phyloP scores from a whole-genome alignment of 2,888 invertebrate genomes.

The Sinelater perroti region DNA sequence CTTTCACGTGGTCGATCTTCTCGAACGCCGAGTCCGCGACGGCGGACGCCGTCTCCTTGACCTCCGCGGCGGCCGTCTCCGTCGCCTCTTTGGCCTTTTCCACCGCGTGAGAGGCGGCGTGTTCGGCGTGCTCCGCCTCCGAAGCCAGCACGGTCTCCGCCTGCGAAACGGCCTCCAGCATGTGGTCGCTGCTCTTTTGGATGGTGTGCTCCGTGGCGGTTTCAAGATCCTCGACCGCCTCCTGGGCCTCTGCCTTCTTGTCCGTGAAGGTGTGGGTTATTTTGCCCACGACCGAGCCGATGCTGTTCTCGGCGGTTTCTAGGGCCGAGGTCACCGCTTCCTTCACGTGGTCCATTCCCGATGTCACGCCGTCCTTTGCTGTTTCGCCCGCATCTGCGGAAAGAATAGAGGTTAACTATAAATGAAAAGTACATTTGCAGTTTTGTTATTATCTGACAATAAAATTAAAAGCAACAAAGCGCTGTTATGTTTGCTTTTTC shows the following conservation, averaged over 20 bases:
- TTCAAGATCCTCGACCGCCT: slow-evolving; percentile 46
- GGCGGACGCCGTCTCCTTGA: slow-evolving; percentile 18
- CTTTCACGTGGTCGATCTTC: slow-evolving; percentile 29
- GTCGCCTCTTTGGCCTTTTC: neutral
- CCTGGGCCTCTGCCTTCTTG: slow-evolving; percentile 44
- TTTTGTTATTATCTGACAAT: too few relatives aligned
- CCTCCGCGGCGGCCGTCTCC: slow-evolving; percentile 43
- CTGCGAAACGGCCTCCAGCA: slow-evolving; percentile 54
- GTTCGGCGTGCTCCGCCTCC: slow-evolving; percentile 46
- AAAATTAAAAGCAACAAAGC: too few relatives aligned
- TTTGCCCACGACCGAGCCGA: slow-evolving; percentile 54
- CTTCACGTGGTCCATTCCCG: slow-evolving; percentile 55
- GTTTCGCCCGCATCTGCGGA: slow-evolving; percentile 52
- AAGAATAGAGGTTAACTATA: neutral
- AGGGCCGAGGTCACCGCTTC: slow-evolving; percentile 53
- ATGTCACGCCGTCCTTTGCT: slow-evolving; percentile 51
- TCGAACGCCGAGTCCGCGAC: slow-evolving; percentile 28
- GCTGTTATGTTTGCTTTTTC: too few relatives aligned
- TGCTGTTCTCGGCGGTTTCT: slow-evolving; percentile 53
- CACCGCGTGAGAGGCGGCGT: slow-evolving; percentile 13
- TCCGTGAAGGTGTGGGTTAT: slow-evolving; percentile 53
- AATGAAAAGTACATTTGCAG: too few relatives aligned
- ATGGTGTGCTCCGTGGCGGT: slow-evolving; percentile 48
- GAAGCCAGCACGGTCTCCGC: slow-evolving; percentile 55
- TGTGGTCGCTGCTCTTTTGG: slow-evolving; percentile 46